Conservation (phyloP, 1,140 invertebrate species). For the Brachionus rotundiformis region DNA sequence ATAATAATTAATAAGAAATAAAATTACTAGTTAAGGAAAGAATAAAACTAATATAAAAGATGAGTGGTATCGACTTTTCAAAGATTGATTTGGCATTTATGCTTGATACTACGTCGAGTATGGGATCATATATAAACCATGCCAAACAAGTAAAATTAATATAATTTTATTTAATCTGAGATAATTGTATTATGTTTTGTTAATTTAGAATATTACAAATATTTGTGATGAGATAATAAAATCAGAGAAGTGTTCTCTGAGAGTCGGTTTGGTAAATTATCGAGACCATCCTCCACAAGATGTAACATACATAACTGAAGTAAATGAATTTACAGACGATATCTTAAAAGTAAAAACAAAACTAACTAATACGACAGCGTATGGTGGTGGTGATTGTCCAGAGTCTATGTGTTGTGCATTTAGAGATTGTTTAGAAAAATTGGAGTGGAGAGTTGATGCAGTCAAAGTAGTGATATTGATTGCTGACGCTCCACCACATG, state of each 20-base stretch:
- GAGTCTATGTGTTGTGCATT: conserved; percentile 24
- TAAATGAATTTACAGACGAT: conserved; percentile 36
- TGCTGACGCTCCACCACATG: conserved; percentile 52
- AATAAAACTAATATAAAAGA: too few relatives aligned
- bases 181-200: too few relatives aligned
- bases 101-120: conserved; percentile 42
- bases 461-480: conserved; percentile 45
- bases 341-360: background rate
- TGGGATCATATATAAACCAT: conserved; percentile 2
- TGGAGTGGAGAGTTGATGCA: conserved; percentile 45
- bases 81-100: conserved; percentile 50
- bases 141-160: conserved; percentile 41
- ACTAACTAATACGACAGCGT: background rate
- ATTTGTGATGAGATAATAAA: conserved; percentile 25
- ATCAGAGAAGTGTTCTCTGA: conserved; percentile 32
- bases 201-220: conserved; percentile 40
- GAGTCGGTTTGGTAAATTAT: conserved; percentile 12
- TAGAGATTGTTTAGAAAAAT: conserved; percentile 12
- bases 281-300: conserved; percentile 52
- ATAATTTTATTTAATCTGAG: too few relatives aligned
- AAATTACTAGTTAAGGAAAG: too few relatives aligned
- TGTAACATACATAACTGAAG: background rate
- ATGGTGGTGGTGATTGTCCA: conserved; percentile 29
- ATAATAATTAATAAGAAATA: too few relatives aligned
- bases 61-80: background rate